phyloP scores from a whole-genome alignment of 2,113 vertebrate species.

The Microcebus griseorufus region DNA sequence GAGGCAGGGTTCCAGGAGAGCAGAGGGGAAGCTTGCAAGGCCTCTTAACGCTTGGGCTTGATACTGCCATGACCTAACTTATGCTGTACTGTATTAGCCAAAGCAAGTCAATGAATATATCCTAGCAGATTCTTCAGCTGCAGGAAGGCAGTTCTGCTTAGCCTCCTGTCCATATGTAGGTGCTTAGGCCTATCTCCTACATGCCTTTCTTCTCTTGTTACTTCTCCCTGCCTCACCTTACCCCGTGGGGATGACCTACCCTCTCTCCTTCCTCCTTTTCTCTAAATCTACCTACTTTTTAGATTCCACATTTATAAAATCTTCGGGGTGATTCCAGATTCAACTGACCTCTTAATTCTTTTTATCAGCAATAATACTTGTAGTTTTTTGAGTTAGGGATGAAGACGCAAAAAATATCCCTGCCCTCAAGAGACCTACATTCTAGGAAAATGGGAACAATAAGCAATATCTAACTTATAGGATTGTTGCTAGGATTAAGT shows the following conservation, averaged over 20 bases:
- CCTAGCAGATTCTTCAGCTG: background rate
- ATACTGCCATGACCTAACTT: background rate
- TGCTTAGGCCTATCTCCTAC: background rate
- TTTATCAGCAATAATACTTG: background rate
- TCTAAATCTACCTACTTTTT: background rate
- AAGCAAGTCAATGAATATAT: background rate
- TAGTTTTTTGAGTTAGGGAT: background rate
- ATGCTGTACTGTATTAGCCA: background rate
- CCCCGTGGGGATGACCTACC: background rate
- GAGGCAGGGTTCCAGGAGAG: background rate
- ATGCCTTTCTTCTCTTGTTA: background rate
- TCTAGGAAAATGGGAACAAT: slow-evolving; percentile 26
- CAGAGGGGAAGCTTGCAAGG: background rate
- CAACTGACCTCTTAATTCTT: background rate
- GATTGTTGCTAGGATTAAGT: slow-evolving; percentile 5
- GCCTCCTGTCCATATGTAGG: accelerated
- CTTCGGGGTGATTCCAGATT: background rate
- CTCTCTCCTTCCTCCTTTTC: background rate
- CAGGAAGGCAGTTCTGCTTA: background rate
- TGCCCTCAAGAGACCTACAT: background rate
- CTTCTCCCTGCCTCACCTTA: background rate
- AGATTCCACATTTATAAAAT: background rate
- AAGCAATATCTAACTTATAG: background rate
- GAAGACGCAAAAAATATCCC: background rate
- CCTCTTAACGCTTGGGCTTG: background rate